Base-by-base conservation (phyloP, 2,888 invertebrate genomes). In the Diplazon laetatorius region DNA sequence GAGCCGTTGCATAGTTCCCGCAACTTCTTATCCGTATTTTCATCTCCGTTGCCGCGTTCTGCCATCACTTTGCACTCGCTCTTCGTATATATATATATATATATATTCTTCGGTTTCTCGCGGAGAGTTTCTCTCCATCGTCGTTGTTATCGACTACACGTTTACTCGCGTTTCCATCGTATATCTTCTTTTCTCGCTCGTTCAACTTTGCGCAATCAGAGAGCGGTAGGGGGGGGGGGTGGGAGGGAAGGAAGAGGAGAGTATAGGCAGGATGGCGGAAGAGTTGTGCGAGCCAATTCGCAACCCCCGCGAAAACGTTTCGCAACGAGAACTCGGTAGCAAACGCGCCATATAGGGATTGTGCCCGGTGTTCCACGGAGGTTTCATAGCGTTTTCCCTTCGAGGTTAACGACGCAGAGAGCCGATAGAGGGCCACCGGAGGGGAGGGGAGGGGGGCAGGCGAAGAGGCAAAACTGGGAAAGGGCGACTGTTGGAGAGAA, bases 301-400 rank as follows among this genome's bases (percentile, higher is more conserved):
- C 60, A 60, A 39, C 60, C 42, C 25, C 42, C 42, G 60, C 60
- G 60, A n/a, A 60, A 60, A 44, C 44, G 44, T 60, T 44, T 39
- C 59, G 44, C 60, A 25, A 25, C 25, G 60, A 60, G 42, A 22
- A 44, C 5, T 42, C 30, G 10, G 14, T 14, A 68, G 42, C 46
- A 35, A 59, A n/a, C n/a, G 42, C 30, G 57, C 57, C 69, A 69
- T 59, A 57, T 69, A 69, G 39, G 57, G 46, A 50, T 50, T n/a
- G n/a, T 39, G 16, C n/a, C 25, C 62, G 16, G 37, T 39, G 55
- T 59, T 46, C 44, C 42, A 14, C 18, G 46, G n/a, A n/a, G 44
- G 30, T 57, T 16, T 10, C 18, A 10, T 44, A 37, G 30, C 63
- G 46, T 62, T 72, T 72, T 55, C 55, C 62, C 14, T 50, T 71